Evolutionary conservation across 2,797 vertebrate species (phyloP).

Genomic region (Danio albolineatus): DNA sequence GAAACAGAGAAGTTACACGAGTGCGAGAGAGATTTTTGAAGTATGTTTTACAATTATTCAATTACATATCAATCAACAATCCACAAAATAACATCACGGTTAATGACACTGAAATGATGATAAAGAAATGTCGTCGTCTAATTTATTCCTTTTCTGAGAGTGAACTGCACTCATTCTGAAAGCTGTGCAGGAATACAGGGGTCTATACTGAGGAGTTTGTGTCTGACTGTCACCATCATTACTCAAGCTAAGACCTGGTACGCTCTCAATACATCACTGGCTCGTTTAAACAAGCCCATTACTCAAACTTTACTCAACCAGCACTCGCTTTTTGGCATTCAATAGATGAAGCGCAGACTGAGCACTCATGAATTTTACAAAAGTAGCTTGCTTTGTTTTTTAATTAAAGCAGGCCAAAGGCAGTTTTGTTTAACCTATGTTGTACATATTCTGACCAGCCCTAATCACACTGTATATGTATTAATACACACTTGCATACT

Average conservation of each 20-base stretch:
- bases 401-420: background rate
- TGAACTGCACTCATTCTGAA: conserved; percentile 1
- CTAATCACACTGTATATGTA: too few species aligned
- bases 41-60: too few species aligned
- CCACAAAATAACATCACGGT: too few species aligned
- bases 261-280: conserved; percentile 13
- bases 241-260: conserved; percentile 17
- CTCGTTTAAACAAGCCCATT: conserved; percentile 23
- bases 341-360: background rate
- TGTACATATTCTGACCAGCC: too few species aligned
- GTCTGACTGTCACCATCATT: background rate
- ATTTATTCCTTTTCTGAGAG: background rate
- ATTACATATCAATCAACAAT: too few species aligned
- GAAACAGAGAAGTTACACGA: too few species aligned
- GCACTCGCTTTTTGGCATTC: conserved; percentile 21
- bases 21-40: too few species aligned
- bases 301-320: conserved; percentile 23
- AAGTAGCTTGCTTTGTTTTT: background rate
- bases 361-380: conserved; percentile 36
- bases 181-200: background rate
- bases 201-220: conserved; percentile 19
- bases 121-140: background rate
- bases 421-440: too few species aligned
- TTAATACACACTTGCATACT: too few species aligned
- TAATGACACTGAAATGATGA: background rate